Evolutionary conservation across 2,797 vertebrate species (phyloP).

Genomic region (Hyperoplus immaculatus): DNA sequence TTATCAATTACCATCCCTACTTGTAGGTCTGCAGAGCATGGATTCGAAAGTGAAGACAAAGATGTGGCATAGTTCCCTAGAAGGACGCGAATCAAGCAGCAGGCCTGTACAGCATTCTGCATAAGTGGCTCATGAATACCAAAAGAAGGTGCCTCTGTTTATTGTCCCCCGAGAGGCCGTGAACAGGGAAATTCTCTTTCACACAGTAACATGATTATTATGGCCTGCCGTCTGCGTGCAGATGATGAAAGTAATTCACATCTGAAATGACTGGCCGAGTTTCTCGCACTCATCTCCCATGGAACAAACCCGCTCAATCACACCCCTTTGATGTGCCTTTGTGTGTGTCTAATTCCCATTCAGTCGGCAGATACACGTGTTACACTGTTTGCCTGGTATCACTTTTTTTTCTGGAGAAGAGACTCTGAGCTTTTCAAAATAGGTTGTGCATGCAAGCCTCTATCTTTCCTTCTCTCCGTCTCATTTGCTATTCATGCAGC

Average conservation of each 20-base stretch:
- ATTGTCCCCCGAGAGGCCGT: slow-evolving; percentile 60
- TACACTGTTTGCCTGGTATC: slow-evolving; percentile 65
- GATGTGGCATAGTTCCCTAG: slow-evolving; percentile 31
- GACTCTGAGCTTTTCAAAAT: slow-evolving; percentile 60
- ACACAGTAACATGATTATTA: slow-evolving; percentile 76
- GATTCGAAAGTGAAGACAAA: slow-evolving; percentile 47
- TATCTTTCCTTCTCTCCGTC: slow-evolving; percentile 41
- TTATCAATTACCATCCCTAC: no score
- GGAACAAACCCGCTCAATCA: slow-evolving; percentile 79
- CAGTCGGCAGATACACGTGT: slow-evolving; percentile 68
- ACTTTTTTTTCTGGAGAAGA: slow-evolving; percentile 42
- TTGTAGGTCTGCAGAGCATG: slow-evolving; percentile 25
- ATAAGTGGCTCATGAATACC: slow-evolving; percentile 37
- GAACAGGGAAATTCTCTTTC: slow-evolving; percentile 69
- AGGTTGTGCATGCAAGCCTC: slow-evolving; percentile 47
- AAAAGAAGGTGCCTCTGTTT: slow-evolving; percentile 52
- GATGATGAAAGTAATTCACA: slow-evolving; percentile 81
- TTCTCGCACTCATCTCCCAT: slow-evolving; percentile 75
- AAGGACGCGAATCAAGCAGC: slow-evolving; percentile 39
- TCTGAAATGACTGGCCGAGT: slow-evolving; percentile 73
- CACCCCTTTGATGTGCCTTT: slow-evolving; percentile 81
- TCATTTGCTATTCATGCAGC: slow-evolving; percentile 52
- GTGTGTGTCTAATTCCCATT: slow-evolving; percentile 81
- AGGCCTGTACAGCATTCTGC: slow-evolving; percentile 5
- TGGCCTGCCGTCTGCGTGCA: slow-evolving; percentile 64